Base-by-base conservation (phyloP, 2,888 invertebrate species). In the Tolmerus cingulatus region DNA sequence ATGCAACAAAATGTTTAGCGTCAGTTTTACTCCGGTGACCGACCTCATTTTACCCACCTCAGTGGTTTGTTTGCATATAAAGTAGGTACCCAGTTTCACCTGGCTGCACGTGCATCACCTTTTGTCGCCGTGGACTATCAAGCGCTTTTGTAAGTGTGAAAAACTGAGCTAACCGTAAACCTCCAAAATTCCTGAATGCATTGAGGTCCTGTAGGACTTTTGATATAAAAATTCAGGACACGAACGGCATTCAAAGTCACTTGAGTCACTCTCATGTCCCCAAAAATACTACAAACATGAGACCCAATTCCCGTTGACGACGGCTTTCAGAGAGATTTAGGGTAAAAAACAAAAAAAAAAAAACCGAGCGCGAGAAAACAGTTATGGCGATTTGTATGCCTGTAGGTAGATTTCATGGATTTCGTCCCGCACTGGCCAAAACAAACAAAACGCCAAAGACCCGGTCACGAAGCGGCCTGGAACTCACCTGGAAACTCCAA, bases 401-500 rank as follows among this genome's bases (percentile, higher is more conserved):
- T 51, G 27, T 19, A 51, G n/a, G 7, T 37, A 16, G 7, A 76
- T 76, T 76, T 76, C 23, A 78, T 46, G 78, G 23, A 78, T 78
- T 78, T 78, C 78, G 43, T 37, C 37, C 23, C 66, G 23, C 40
- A 43, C 19, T 23, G 78, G 2, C 19, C 23, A 40, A 78, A 78
- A 37, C 23, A 78, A 78, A 78, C 43, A 78, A 23, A 19, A 37
- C 37, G 12, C 23, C 78, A 19, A 23, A 19, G 78, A 14, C 34
- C 76, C 30, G 76, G 40, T 34, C 76, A 76, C 76, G 46, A 78
- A 78, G 8, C 78, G 12, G 27, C 79, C 46, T 51, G 51, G 51
- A 79, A 46, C 27, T 51, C 78, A 78, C 23, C 78, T 78, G 78
- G 9, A 78, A 78, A 78, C 40, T 78, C 34, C 43, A n/a, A 51